Conservation (phyloP, 1,140 invertebrate genomes). For the Bombyx mandarina region DNA sequence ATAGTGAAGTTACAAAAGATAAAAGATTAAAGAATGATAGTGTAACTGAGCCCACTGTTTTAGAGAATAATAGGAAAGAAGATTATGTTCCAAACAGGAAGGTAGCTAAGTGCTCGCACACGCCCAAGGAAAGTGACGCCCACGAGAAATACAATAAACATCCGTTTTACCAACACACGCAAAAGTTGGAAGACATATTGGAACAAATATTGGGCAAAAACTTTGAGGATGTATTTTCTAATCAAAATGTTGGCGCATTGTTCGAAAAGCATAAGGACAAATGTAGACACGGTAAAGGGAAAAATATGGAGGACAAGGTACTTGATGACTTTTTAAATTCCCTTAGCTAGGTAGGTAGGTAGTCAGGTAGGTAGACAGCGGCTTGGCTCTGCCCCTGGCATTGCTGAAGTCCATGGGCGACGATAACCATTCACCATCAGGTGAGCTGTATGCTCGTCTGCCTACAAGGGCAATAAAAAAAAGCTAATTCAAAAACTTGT, state of each 20-base stretch:
- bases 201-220: constrained; percentile 22
- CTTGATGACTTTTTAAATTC: no score
- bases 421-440: no score
- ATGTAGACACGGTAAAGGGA: background rate
- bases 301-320: no score
- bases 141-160: constrained; percentile 42
- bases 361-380: no score
- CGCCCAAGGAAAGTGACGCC: constrained; percentile 23
- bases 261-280: constrained; percentile 6
- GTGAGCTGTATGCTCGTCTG: no score
- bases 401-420: no score
- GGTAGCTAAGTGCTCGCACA: constrained; percentile 40
- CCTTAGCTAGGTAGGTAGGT: no score
- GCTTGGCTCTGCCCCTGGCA: no score
- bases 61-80: constrained; percentile 35
- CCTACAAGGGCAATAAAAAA: no score
- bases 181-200: constrained; percentile 37
- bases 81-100: constrained; percentile 21
- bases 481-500: no score
- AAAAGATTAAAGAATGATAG: constrained; percentile 8
- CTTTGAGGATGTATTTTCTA: background rate
- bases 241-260: constrained; percentile 16
- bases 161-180: constrained; percentile 41
- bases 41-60: constrained; percentile 22
- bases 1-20: constrained; percentile 5